Percentiles rank a stretch among this genome's conserved stretches.
Conservation (phyloP, 2,888 invertebrate genomes). For the Gymnoscelis rufifasciata region DNA sequence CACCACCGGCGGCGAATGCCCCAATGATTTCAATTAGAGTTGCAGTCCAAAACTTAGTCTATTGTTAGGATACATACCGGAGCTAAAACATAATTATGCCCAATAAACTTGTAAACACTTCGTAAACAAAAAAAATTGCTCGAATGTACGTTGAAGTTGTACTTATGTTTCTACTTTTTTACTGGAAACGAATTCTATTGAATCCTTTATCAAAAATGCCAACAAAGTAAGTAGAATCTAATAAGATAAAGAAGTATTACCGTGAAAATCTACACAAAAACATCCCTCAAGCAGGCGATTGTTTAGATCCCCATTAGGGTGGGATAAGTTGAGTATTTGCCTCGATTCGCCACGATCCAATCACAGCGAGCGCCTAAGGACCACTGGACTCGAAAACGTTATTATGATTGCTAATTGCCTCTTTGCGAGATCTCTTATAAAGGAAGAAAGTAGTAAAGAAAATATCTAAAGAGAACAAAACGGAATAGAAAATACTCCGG, state of each 20-base stretch:
- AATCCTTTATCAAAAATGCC: too few species aligned
- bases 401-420: conserved; percentile 5
- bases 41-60: not conserved
- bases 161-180: too few species aligned
- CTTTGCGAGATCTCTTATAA: not conserved
- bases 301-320: not conserved
- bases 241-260: not conserved
- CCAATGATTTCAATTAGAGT: conserved; percentile 6
- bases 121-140: too few species aligned
- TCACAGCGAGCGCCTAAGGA: conserved; percentile 3
- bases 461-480: not conserved
- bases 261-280: not conserved
- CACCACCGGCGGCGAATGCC: not conserved
- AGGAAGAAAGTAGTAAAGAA: not conserved
- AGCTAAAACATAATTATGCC: too few species aligned
- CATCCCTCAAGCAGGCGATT: not conserved
- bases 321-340: conserved; percentile 2
- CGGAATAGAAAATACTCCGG: not conserved
- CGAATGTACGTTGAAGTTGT: too few species aligned
- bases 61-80: too few species aligned
- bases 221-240: not conserved
- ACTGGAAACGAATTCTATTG: too few species aligned
- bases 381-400: conserved; percentile 1
- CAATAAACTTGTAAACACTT: too few species aligned
- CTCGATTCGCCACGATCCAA: conserved; percentile 6